Evolutionary conservation across 2,888 invertebrate genomes (phyloP).

Genomic region (Ectobius pallidus): DNA sequence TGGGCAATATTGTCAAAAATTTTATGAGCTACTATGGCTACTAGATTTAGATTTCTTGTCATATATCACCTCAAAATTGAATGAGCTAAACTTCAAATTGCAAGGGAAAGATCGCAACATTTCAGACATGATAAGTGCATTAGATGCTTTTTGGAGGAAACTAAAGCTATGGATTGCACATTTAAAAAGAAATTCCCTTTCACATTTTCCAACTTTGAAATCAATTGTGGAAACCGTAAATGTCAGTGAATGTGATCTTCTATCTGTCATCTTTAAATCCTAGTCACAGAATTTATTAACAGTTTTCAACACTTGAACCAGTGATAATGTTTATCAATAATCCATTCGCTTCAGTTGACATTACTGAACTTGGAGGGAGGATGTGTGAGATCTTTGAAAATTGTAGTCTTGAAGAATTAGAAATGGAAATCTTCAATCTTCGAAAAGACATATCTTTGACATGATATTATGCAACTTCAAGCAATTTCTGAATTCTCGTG

Average conservation of each 20-base stretch:
- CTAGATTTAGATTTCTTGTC: background rate
- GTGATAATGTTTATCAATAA: background rate
- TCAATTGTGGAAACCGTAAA: background rate
- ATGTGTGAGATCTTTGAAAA: background rate
- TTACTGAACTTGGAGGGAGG: no score
- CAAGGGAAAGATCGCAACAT: background rate
- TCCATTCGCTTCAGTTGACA: background rate
- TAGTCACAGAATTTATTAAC: background rate
- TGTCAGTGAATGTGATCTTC: background rate
- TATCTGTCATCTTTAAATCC: background rate
- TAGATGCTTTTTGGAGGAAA: background rate
- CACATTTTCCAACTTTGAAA: background rate
- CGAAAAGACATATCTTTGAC: background rate
- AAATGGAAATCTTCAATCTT: background rate
- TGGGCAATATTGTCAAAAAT: no score
- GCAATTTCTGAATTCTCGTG: no score
- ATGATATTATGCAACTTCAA: no score
- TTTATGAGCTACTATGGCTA: background rate
- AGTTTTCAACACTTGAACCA: conserved; percentile 2
- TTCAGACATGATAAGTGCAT: background rate
- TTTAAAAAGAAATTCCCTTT: background rate
- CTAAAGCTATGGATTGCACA: background rate
- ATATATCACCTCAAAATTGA: background rate
- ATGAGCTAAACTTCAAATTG: background rate
- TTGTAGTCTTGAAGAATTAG: background rate